Evolutionary conservation across 2,888 invertebrate genomes (phyloP), one percentile per base, ranked within the genome.

Genomic region (Amblyjoppa proteus): DNA sequence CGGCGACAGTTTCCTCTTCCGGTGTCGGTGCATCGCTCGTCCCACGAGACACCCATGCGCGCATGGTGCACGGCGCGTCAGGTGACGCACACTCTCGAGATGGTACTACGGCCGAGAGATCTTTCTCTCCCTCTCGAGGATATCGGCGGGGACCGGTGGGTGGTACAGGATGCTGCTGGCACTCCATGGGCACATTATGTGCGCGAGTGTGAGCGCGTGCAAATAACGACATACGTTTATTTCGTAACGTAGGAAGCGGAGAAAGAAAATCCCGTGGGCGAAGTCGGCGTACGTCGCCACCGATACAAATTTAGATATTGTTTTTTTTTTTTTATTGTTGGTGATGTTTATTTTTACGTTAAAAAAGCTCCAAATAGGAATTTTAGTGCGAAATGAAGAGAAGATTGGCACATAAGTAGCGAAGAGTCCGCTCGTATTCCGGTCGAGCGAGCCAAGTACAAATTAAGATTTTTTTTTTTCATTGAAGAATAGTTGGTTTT

Each of bases 1-100:
- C 77, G 73, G 73, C 77, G 70, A 66, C 73, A 79, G 79, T 79
- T 85, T 82, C 82, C 85, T 85, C 85, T 85, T 82, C 85, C 85
- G 85, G 85, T 85, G 78, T 56, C 81, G 38, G 74, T 85, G 81
- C 78, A 82, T 78, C 61, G 66, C 16, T 28, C 71, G 38, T 66
- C 79, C 79, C 82, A 85, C 79, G 79, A 68, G 49, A n/a, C n/a
- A 68, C 34, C 69, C 53, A n/a, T n/a, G 38, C 38, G 78, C 41
- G 78, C 58, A 83, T 77, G 77, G 81, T 77, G 81, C 77, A 81
- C 16, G 31, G 58, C 61, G 75, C 68, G 84, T 85, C 85, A 85
- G 85, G 85, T 85, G 81, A 85, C 78, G 64, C 69, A 61, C 61
- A 20, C 45, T n/a, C 41, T 73, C 76, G 66, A 13, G 7, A 20